Evolutionary conservation across 2,797 vertebrate genomes (phyloP).

Genomic region (Zalophus californianus): DNA sequence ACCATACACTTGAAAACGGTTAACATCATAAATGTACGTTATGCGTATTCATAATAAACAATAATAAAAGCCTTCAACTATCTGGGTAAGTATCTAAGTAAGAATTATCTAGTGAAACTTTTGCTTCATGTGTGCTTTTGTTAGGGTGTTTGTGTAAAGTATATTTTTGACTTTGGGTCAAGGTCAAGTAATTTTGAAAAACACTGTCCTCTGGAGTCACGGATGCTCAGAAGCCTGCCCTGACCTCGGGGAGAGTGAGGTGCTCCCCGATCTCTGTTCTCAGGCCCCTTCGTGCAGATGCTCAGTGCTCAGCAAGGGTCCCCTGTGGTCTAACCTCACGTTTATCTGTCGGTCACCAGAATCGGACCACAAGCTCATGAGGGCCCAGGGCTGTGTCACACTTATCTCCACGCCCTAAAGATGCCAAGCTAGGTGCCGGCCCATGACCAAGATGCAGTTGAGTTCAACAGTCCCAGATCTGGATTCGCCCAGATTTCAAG

Average conservation of each 20-base stretch:
- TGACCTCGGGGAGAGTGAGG: accelerated
- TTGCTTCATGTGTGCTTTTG: not conserved
- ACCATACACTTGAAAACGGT: not conserved
- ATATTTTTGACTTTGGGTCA: not conserved
- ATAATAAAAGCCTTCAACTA: not conserved
- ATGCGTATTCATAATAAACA: not conserved
- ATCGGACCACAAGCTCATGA: no score
- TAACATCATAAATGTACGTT: not conserved
- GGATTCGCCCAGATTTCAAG: not conserved
- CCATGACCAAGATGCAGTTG: not conserved
- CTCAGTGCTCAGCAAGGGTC: not conserved
- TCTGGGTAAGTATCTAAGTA: not conserved
- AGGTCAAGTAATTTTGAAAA: not conserved
- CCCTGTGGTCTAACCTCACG: not conserved
- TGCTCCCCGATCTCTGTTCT: not conserved
- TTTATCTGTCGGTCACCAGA: not conserved
- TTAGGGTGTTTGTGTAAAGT: not conserved
- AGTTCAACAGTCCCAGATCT: not conserved
- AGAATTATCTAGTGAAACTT: not conserved
- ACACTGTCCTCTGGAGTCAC: accelerated
- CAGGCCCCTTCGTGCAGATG: not conserved
- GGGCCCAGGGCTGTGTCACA: not conserved
- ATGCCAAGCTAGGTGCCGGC: not conserved
- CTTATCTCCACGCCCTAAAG: not conserved
- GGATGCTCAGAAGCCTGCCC: not conserved